These are phyloP conservation scores for Leucania comma DNA, from an alignment of 2,888 invertebrate species.

Conservation along the genomic window DNA sequence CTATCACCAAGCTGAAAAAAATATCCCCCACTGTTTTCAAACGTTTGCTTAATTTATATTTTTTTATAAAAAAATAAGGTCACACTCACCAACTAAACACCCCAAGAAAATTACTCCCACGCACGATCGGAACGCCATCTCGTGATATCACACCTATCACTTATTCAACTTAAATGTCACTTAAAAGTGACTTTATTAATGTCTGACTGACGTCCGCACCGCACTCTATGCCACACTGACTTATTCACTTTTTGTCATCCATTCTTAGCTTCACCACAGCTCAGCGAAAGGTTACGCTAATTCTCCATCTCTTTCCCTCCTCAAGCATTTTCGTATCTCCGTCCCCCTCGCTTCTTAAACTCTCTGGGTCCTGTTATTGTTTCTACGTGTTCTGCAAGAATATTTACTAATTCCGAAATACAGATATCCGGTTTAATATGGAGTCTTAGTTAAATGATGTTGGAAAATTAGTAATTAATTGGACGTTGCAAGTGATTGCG, in stretches of 20 bases:
- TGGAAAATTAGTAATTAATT: conserved; percentile 44
- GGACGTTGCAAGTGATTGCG: conserved; percentile 32
- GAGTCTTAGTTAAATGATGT: conserved; percentile 21
- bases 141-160: conserved; percentile 76
- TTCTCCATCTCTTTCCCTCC: conserved; percentile 76
- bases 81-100: conserved; percentile 84
- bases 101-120: conserved; percentile 79
- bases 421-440: conserved; percentile 63
- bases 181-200: conserved; percentile 77
- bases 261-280: conserved; percentile 82
- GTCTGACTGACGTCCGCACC: conserved; percentile 81
- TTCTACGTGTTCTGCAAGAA: conserved; percentile 84
- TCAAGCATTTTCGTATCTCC: conserved; percentile 64
- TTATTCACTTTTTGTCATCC: conserved; percentile 86
- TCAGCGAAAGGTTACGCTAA: conserved; percentile 86
- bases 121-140: conserved; percentile 85
- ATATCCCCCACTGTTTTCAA: too few species aligned
- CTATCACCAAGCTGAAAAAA: neutral
- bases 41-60: neutral
- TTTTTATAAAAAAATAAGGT: neutral
- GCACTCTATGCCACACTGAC: conserved; percentile 86
- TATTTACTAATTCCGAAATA: conserved; percentile 75
- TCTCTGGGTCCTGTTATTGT: conserved; percentile 86
- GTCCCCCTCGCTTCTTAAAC: conserved; percentile 69
- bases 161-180: conserved; percentile 82